Conservation (phyloP, 2,113 vertebrate species). For the Corythornis cristatus region DNA sequence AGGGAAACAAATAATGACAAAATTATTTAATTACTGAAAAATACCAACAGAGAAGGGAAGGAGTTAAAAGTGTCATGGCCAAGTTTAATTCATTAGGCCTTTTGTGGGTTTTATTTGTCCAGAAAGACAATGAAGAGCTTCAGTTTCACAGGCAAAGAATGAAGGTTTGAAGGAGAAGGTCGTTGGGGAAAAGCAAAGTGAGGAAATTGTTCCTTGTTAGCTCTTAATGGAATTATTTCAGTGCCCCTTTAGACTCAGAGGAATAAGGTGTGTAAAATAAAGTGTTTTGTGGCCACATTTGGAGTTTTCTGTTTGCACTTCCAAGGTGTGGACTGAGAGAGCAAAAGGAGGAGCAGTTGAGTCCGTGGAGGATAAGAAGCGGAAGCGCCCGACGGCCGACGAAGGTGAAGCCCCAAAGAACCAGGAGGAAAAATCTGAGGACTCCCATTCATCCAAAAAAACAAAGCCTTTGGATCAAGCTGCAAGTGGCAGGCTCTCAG, state of each 20-base stretch:
- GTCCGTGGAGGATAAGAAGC: constrained; percentile 81
- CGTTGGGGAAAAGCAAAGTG: background rate
- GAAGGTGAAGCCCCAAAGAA: constrained; percentile 22
- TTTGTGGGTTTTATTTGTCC: background rate
- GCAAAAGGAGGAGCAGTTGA: constrained; percentile 79
- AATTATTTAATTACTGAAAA: background rate
- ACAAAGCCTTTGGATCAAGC: constrained; percentile 76
- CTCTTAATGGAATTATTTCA: background rate
- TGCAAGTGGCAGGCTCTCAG: constrained; percentile 79
- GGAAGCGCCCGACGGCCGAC: constrained; percentile 73
- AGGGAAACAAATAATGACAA: background rate
- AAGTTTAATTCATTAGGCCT: background rate
- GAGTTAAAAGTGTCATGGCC: background rate
- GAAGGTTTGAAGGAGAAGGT: background rate
- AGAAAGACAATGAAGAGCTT: background rate
- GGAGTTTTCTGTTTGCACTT: background rate
- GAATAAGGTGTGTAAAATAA: background rate
- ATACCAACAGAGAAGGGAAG: background rate
- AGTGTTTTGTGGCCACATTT: background rate
- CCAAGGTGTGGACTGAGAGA: constrained; percentile 86
- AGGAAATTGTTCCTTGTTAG: background rate
- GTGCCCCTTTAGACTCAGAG: background rate
- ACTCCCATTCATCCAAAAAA: constrained; percentile 80
- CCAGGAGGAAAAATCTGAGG: constrained; percentile 23
- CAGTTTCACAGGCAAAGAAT: background rate